Percentiles rank a stretch among this genome's conserved stretches.
These are phyloP conservation scores for Cyrtorhinus lividipennis DNA, from an alignment of 1,140 invertebrate species.

Conservation along the genomic window DNA sequence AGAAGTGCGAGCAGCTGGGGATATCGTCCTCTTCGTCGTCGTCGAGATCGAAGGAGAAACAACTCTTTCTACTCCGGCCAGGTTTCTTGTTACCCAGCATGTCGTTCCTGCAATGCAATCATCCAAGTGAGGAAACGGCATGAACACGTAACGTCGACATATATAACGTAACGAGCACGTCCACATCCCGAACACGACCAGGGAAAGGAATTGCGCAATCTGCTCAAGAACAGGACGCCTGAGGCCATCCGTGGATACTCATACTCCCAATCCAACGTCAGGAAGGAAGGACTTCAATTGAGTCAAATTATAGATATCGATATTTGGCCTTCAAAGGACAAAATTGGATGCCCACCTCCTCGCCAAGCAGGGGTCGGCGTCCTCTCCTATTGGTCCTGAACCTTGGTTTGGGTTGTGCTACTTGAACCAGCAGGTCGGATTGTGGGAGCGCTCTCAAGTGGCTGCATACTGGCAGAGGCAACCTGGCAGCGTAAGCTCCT, in stretches of 20 bases:
- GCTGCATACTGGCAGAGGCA: no score
- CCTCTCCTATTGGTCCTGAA: no score
- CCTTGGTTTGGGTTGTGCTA: no score
- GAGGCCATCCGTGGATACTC: not conserved
- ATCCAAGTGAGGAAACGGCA: not conserved
- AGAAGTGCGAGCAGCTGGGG: conserved; percentile 8
- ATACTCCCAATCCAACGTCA: not conserved
- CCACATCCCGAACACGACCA: not conserved
- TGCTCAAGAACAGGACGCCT: no score
- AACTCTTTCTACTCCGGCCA: not conserved
- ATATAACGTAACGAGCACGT: not conserved
- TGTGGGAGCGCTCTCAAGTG: no score
- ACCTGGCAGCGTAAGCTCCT: no score
- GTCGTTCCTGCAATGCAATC: not conserved
- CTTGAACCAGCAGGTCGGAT: no score
- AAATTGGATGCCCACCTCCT: not conserved
- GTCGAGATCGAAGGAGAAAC: not conserved
- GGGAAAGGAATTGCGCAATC: not conserved
- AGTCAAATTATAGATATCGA: not conserved
- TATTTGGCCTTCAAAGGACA: not conserved
- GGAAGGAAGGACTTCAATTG: not conserved
- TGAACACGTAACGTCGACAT: not conserved
- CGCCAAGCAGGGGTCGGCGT: no score
- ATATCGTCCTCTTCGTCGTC: not conserved
- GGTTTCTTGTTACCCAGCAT: not conserved